A percentile compares a stretch with the other conserved stretches of the same genome.
Conservation (phyloP, 1,140 invertebrate species). For the Panulirus ornatus region DNA sequence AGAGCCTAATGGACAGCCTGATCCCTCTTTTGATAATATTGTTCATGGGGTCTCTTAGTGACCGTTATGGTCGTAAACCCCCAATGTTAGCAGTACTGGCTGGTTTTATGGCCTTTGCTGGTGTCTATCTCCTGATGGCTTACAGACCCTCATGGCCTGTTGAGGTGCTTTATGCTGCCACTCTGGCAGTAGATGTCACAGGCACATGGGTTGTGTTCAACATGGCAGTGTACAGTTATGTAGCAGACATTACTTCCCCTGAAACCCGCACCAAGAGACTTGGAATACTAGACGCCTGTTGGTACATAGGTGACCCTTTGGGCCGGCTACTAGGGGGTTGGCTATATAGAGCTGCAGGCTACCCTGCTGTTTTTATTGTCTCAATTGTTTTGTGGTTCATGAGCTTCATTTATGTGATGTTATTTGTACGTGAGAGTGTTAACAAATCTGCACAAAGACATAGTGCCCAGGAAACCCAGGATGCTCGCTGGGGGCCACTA, state of each 20-base stretch:
- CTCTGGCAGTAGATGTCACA: slow-evolving; percentile 77
- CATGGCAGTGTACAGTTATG: slow-evolving; percentile 78
- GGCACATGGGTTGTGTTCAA: slow-evolving; percentile 78
- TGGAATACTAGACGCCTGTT: slow-evolving; percentile 76
- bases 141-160: slow-evolving; percentile 62
- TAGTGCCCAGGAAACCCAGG: neutral
- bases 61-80: slow-evolving; percentile 76
- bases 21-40: slow-evolving; percentile 56
- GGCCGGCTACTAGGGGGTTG: slow-evolving; percentile 72
- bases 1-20: slow-evolving; percentile 71
- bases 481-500: slow-evolving; percentile 45
- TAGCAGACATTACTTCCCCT: slow-evolving; percentile 77
- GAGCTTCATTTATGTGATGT: slow-evolving; percentile 69
- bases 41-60: slow-evolving; percentile 77
- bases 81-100: slow-evolving; percentile 77
- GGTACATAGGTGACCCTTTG: slow-evolving; percentile 69
- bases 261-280: slow-evolving; percentile 77
- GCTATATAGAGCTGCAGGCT: slow-evolving; percentile 48
- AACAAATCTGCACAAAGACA: neutral
- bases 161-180: slow-evolving; percentile 76
- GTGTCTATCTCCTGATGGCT: slow-evolving; percentile 76
- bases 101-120: slow-evolving; percentile 76
- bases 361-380: slow-evolving; percentile 47
- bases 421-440: slow-evolving; percentile 56
- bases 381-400: slow-evolving; percentile 43